These are phyloP conservation scores for Diplodus sargus DNA, from an alignment of 2,797 vertebrate genomes.

Conservation along the genomic window DNA sequence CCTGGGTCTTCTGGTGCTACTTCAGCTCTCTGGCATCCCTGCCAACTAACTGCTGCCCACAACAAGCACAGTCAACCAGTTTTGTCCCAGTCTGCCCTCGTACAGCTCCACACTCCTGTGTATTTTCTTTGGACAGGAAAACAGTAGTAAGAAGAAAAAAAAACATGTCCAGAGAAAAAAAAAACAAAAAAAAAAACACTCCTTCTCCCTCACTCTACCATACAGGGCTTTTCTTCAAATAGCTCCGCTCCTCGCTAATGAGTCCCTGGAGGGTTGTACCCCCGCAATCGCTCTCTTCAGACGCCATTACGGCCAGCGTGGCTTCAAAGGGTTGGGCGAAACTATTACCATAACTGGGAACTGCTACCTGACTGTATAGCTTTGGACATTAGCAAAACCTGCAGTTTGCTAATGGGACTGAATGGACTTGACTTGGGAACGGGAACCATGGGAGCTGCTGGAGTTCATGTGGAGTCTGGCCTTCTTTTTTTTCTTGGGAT, in stretches of 20 bases:
- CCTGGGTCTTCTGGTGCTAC: constrained; percentile 52
- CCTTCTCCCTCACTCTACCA: constrained; percentile 35
- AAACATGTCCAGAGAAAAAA: constrained; percentile 25
- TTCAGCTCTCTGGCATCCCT: constrained; percentile 53
- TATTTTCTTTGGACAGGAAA: constrained; percentile 34
- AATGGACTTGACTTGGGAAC: constrained; percentile 56
- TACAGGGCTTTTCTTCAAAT: constrained; percentile 69
- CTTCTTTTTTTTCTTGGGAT: constrained; percentile 40
- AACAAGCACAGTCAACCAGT: constrained; percentile 49
- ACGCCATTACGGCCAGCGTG: constrained; percentile 69
- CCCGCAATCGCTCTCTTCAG: constrained; percentile 73
- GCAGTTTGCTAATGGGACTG: constrained; percentile 70
- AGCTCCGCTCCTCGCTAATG: constrained; percentile 75
- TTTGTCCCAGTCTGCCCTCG: constrained; percentile 54
- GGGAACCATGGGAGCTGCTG: constrained; percentile 59
- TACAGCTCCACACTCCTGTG: constrained; percentile 37
- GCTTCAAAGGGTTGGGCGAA: constrained; percentile 76
- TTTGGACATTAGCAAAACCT: constrained; percentile 66
- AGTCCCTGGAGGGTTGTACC: constrained; percentile 76
- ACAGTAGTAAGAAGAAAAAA: constrained; percentile 28
- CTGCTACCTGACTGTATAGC: constrained; percentile 71
- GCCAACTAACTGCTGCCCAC: constrained; percentile 50
- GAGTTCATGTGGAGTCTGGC: constrained; percentile 62
- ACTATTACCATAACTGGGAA: constrained; percentile 69
- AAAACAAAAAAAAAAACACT: constrained; percentile 1